These are phyloP conservation scores for Mythimna vitellina DNA, from an alignment of 2,888 invertebrate genomes.

Conservation along the genomic window DNA sequence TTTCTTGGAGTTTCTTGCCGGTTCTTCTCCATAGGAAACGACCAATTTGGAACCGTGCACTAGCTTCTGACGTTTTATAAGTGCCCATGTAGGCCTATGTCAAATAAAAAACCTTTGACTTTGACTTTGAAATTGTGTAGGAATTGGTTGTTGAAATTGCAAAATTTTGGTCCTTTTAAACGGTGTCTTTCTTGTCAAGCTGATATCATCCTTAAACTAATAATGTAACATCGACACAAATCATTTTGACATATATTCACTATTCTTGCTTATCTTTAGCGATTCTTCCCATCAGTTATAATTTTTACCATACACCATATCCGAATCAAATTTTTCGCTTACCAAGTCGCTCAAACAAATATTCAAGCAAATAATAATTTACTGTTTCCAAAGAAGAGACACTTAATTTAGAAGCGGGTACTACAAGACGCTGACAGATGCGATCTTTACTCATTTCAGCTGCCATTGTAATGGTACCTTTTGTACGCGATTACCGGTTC, in stretches of 20 bases:
- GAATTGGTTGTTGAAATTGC: background rate
- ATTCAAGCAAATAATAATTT: constrained; percentile 38
- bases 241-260: too few relatives aligned
- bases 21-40: too few relatives aligned
- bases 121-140: too few relatives aligned
- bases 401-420: constrained; percentile 44
- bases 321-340: background rate
- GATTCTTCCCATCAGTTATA: too few relatives aligned
- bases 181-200: background rate
- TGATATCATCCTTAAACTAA: background rate
- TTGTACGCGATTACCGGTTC: constrained; percentile 53
- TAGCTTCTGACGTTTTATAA: too few relatives aligned
- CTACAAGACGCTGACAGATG: constrained; percentile 46
- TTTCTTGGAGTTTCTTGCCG: too few relatives aligned
- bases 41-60: too few relatives aligned
- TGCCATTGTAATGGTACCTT: constrained; percentile 46
- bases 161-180: background rate
- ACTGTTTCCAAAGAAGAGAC: constrained; percentile 20
- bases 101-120: too few relatives aligned
- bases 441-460: constrained; percentile 50
- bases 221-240: background rate
- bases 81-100: too few relatives aligned
- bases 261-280: too few relatives aligned
- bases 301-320: too few relatives aligned
- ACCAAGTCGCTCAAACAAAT: background rate